Percentiles rank a stretch among this genome's conserved stretches.
Evolutionary conservation across 2,888 invertebrate species (phyloP).

Genomic region (Agrotis clavis): DNA sequence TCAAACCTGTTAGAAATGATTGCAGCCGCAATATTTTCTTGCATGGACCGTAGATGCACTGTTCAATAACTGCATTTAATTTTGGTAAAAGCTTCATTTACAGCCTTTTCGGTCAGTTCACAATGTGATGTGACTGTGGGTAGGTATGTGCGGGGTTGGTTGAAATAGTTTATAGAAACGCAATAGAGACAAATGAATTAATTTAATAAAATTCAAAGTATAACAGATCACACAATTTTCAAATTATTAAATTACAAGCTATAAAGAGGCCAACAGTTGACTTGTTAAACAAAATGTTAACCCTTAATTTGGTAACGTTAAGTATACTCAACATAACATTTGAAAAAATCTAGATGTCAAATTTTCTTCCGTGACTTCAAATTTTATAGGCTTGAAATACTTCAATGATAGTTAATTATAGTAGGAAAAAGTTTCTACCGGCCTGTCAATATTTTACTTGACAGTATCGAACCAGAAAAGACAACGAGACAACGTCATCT

Average conservation of each 20-base stretch:
- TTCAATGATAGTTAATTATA: too few species aligned
- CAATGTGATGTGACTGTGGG: conserved; percentile 17
- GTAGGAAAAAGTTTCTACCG: too few species aligned
- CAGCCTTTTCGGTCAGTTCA: conserved; percentile 4
- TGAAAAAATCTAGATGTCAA: too few species aligned
- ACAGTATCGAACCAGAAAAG: too few species aligned
- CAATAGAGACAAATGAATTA: conserved; percentile 7
- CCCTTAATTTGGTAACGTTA: too few species aligned
- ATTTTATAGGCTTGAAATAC: too few species aligned
- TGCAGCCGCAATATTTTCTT: conserved; percentile 5
- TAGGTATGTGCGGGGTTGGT: background rate
- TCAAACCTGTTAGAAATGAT: conserved; percentile 31
- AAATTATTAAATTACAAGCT: background rate
- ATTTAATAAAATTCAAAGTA: conserved; percentile 38
- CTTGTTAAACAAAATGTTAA: background rate
- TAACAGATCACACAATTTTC: conserved; percentile 24
- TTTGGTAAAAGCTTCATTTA: conserved; percentile 39
- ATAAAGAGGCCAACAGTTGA: background rate
- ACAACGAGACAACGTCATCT: too few species aligned
- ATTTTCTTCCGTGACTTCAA: too few species aligned
- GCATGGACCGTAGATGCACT: conserved; percentile 19
- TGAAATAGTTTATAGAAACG: conserved; percentile 17
- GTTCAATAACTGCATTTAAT: conserved; percentile 41
- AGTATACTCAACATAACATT: too few species aligned
- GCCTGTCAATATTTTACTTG: too few species aligned